Base-by-base conservation (phyloP, 2,797 vertebrate species). In the Lithobates sylvaticus region DNA sequence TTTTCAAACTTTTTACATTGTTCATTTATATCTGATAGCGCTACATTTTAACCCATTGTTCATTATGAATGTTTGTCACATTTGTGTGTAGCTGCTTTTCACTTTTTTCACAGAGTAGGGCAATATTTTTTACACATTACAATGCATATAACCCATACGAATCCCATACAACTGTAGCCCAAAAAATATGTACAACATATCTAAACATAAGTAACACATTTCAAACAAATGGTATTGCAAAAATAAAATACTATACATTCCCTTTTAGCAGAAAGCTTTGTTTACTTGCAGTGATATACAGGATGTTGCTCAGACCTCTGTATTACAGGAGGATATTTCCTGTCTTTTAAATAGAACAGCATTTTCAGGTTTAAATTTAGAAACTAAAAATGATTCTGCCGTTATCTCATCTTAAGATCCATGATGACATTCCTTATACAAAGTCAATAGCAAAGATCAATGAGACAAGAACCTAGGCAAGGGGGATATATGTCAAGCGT, bases 371-470 rank as follows among this genome's bases (percentile, higher is more conserved):
- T 73, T 32, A 47, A 36, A 67, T 85, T 85, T 85, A 80, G 54
- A 36, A 68, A 29, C 61, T 36, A 6, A 27, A 76, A 71, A 70
- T 70, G 54, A 71, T 76, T 71, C 26, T 67, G 69, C 69, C 36
- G 26, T 58, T 69, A 42, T 18, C 47, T 76, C 58, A 44, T 86
- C 68, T 69, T 68, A 80, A 76, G 77, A 69, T 75, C 71, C 21
- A 81, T 61, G 78, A 76, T 86, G 72, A 76, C 73, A 67, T 74
- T 75, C 65, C 67, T 75, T 82, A 81, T 47, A 61, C n/a, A 42
- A 54, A 86, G 84, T 86, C 78, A 77, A 77, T 81, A 81, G 36
- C 18, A 64, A 32, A 76, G 73, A 86, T 81, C 84, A 76, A 64
- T 86, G 84, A 39, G 68, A 65, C 74, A 61, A 67, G 76, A 82